These are phyloP conservation scores for Phengaris arion DNA, from an alignment of 2,888 invertebrate species.

Conservation along the genomic window DNA sequence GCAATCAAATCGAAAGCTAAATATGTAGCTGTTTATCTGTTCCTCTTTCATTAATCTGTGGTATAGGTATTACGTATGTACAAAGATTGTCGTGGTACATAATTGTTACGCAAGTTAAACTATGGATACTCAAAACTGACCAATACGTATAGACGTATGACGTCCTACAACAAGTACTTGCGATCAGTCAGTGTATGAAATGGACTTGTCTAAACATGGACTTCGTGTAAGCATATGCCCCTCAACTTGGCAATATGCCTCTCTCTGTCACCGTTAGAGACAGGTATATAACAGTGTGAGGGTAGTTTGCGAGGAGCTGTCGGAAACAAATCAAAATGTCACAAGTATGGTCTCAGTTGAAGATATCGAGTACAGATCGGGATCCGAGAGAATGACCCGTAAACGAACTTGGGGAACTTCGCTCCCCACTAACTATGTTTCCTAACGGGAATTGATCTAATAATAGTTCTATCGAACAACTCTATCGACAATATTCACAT, in stretches of 20 bases:
- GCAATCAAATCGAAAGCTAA: too few species aligned
- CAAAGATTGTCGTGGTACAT: too few species aligned
- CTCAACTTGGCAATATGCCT: not conserved
- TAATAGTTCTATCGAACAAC: conserved; percentile 14
- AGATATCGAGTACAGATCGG: conserved; percentile 36
- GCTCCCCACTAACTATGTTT: conserved; percentile 47
- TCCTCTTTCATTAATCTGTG: too few species aligned
- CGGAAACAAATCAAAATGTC: conserved; percentile 35
- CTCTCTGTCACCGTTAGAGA: conserved; percentile 12
- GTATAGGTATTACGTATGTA: too few species aligned
- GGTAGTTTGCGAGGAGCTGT: conserved; percentile 8
- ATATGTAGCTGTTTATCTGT: not conserved
- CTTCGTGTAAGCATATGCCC: too few species aligned
- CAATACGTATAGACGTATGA: too few species aligned
- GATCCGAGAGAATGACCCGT: conserved; percentile 48
- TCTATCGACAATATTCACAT: conserved; percentile 5
- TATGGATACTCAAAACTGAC: too few species aligned
- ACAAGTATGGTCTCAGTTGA: conserved; percentile 29
- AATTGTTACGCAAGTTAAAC: too few species aligned
- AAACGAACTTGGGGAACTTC: conserved; percentile 54
- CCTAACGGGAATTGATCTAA: conserved; percentile 36
- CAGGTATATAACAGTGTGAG: not conserved
- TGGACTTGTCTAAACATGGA: too few species aligned
- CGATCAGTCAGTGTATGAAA: too few species aligned
- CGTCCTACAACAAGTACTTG: too few species aligned